Evolutionary conservation across 2,797 vertebrate species (phyloP).

Genomic region (Labeo calbasu): DNA sequence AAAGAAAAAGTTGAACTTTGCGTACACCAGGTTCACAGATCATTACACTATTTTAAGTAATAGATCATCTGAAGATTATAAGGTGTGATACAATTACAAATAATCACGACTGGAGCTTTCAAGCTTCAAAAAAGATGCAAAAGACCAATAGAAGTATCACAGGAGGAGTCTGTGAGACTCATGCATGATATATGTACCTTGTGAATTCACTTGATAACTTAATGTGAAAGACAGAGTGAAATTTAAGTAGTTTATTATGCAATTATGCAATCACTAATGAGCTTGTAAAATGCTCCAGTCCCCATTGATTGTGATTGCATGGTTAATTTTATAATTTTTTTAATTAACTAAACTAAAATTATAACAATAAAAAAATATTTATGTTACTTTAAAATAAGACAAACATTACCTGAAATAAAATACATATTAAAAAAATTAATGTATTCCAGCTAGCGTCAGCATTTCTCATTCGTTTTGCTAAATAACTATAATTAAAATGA

Average conservation of each 20-base stretch:
- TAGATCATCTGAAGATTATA: not conserved
- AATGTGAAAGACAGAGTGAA: not conserved
- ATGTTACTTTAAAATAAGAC: not conserved
- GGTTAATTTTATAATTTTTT: not conserved
- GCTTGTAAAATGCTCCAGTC: not conserved
- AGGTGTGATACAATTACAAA: not conserved
- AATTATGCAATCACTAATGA: not conserved
- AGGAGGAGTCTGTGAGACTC: not conserved
- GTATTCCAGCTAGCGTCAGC: not conserved
- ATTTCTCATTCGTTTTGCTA: not conserved
- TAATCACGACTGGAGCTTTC: not conserved
- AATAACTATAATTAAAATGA: not conserved
- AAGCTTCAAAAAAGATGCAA: not conserved
- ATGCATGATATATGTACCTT: not conserved
- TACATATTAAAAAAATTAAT: not conserved
- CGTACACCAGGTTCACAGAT: not conserved
- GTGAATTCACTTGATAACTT: not conserved
- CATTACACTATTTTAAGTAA: not conserved
- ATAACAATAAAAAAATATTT: not conserved
- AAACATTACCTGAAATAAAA: not conserved
- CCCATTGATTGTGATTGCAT: not conserved
- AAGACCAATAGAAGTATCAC: not conserved
- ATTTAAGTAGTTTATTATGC: not conserved
- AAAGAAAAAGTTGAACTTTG: not conserved
- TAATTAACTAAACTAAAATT: not conserved